Base-by-base conservation (phyloP, 2,113 vertebrate species). In the Tinamus guttatus region DNA sequence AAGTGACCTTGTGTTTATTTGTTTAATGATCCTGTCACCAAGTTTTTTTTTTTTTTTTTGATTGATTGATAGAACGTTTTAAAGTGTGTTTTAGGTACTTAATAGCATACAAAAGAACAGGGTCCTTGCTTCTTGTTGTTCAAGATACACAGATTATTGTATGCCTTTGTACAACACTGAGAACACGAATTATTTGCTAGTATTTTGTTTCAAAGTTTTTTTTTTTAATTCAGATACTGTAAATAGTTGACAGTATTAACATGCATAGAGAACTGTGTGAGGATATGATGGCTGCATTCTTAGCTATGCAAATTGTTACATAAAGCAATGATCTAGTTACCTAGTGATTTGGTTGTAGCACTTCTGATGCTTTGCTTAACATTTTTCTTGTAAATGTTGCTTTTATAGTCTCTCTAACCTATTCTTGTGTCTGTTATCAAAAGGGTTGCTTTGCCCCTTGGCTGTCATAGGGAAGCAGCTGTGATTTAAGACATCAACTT, bases 401-500 rank as follows among this genome's bases (percentile, higher is more conserved):
- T 92, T 94, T 92, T 41, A 1, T 78, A 36, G 94, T 45, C 71
- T 87, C 81, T 93, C 28, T 56, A 86, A 94, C 95, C 89, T 96
- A 85, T 86, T 95, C 78, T 91, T 97, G 13, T 56, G 74, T 94
- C 30, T 92, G 56, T 93, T 97, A 97, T 96, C 84, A 74, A 38
- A 97, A 95, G 83, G 85, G 76, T 94, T 74, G 43, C 89, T 93
- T 97, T 98, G 95, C 94, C 96, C 94, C 93, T 87, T 90, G 90
- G 96, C 95, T 96, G 90, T 96, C 90, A 79, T 47, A 84, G 89
- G 94, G 95, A 96, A 97, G 92, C 96, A 97, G 93, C 95, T 97
- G 92, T 96, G 94, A 97, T 97, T 98, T 96, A 96, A 97, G 93
- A 94, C 95, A 95, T 95, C 84, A 94, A 69, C 79, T 94, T 97